phyloP scores from a whole-genome alignment of 2,888 invertebrate genomes.

The Idaea dimidiata region DNA sequence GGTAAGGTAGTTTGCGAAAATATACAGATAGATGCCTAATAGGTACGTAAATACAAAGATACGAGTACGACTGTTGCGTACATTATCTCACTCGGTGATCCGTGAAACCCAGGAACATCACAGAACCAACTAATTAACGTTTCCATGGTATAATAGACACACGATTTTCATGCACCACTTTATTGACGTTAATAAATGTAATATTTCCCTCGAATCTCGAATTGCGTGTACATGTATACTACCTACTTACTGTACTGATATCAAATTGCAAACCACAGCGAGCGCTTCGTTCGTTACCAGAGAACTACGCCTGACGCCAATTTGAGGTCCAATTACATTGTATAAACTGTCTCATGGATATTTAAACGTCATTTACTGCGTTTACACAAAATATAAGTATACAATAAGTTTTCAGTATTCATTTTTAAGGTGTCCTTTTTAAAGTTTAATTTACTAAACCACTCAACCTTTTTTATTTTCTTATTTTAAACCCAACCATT shows the following conservation, averaged over 20 bases:
- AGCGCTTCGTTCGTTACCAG: constrained; percentile 17
- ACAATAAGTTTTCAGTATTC: neutral
- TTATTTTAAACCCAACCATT: too few species aligned
- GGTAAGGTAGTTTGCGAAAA: too few species aligned
- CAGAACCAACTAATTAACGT: neutral
- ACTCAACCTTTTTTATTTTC: too few species aligned
- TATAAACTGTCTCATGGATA: constrained; percentile 2
- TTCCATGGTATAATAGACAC: neutral
- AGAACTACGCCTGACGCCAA: constrained; percentile 14
- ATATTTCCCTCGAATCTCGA: constrained; percentile 40
- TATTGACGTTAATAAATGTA: constrained; percentile 4
- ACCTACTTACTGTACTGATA: constrained; percentile 21
- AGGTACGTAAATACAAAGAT: too few species aligned
- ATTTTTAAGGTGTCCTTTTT: neutral
- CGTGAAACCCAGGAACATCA: neutral
- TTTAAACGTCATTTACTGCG: constrained; percentile 2
- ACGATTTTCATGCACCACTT: neutral
- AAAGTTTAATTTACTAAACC: neutral
- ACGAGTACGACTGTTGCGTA: too few species aligned
- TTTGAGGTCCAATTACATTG: constrained; percentile 9
- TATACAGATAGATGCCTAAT: too few species aligned
- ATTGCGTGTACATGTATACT: constrained; percentile 30
- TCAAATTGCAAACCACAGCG: constrained; percentile 37
- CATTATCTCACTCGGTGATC: neutral
- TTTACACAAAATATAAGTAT: neutral